Percentiles rank a stretch among this genome's conserved stretches.
Conservation (phyloP, 1,140 invertebrate species). For the Leptonema lineaticorne region DNA sequence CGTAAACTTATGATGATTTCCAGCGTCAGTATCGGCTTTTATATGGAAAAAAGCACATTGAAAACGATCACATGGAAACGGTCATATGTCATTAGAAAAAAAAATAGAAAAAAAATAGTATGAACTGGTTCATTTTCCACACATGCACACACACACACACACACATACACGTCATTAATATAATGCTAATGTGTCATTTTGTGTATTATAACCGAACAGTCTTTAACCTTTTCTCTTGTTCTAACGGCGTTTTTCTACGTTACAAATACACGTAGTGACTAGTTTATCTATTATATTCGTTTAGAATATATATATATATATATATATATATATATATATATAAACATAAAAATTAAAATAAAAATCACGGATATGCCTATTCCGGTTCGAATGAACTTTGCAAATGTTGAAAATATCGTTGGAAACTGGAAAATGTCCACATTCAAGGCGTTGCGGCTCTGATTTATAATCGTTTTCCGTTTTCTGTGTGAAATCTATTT, state of each 20-base stretch:
- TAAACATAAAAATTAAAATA: too few relatives aligned
- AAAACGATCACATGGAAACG: slow-evolving; percentile 9
- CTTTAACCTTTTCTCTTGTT: too few relatives aligned
- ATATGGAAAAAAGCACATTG: slow-evolving; percentile 26
- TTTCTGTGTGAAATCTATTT: too few relatives aligned
- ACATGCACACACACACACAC: neutral
- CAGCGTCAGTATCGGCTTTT: slow-evolving; percentile 20
- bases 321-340: too few relatives aligned
- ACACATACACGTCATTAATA: neutral
- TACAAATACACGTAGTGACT: too few relatives aligned
- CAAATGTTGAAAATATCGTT: neutral
- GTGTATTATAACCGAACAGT: too few relatives aligned
- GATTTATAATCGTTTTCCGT: too few relatives aligned
- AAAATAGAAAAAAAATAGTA: too few relatives aligned
- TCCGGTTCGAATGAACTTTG: slow-evolving; percentile 13
- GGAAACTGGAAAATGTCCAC: neutral
- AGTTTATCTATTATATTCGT: too few relatives aligned
- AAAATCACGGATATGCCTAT: slow-evolving; percentile 1
- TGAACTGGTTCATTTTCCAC: slow-evolving; percentile 23
- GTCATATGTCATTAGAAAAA: slow-evolving; percentile 2
- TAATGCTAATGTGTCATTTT: too few relatives aligned
- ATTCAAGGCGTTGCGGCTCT: neutral
- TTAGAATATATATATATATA: too few relatives aligned
- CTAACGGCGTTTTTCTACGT: too few relatives aligned
- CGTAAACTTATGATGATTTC: slow-evolving; percentile 33